These are phyloP conservation scores for Acanthaster planci DNA, from an alignment of 35 echinoderm and acorn worm genomes.

Conservation along the genomic window DNA sequence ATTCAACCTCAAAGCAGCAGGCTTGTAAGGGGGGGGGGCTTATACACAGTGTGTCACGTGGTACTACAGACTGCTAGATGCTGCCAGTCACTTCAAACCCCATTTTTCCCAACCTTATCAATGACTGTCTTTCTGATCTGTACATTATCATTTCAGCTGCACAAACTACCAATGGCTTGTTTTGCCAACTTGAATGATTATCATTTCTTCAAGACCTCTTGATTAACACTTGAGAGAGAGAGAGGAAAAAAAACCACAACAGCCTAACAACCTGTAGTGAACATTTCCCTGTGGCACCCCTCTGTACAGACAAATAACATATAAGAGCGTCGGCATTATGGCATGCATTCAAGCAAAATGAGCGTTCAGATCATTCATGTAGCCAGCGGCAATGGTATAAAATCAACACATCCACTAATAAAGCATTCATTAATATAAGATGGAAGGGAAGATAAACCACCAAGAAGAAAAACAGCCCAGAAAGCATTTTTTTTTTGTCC, in stretches of 20 bases:
- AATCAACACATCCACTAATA: constrained; percentile 9
- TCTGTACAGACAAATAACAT: not conserved
- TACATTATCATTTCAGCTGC: not conserved
- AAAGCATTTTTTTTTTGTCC: no score
- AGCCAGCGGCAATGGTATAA: not conserved
- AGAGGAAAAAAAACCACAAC: not conserved
- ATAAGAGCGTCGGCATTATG: not conserved
- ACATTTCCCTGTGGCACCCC: not conserved
- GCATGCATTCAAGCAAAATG: constrained; percentile 31
- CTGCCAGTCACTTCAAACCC: not conserved
- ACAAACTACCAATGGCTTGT: no score
- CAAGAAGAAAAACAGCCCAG: no score
- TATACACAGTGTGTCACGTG: not conserved
- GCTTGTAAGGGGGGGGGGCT: not conserved
- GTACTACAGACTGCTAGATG: not conserved
- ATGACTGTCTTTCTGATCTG: no score
- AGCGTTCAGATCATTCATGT: not conserved
- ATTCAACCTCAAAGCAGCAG: not conserved
- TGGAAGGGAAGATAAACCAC: no score
- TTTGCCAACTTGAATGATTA: no score
- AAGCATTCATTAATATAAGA: not conserved
- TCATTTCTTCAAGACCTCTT: no score
- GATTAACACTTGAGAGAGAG: no score
- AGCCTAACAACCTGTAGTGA: no score
- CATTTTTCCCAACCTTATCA: no score